Base-by-base conservation (phyloP, 2,888 invertebrate species). In the Thera obeliscata region DNA sequence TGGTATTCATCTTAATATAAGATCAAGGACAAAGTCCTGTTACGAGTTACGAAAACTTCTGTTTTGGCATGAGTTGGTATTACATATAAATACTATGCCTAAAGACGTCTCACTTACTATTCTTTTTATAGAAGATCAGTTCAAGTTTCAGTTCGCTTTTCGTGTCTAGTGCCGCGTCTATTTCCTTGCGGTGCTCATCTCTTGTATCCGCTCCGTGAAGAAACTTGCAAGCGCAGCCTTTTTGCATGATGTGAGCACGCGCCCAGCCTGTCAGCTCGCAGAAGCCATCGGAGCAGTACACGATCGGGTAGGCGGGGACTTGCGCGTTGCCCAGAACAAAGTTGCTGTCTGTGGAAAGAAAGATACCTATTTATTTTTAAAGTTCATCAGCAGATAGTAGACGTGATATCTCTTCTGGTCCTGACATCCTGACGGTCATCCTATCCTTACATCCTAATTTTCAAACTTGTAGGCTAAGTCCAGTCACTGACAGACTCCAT, bases 271-370 rank as follows among this genome's bases (percentile, higher is more conserved):
- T 98, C 95, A 98, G 96, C 95, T 98, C 98, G 91, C 98, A 98
- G 94, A 98, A 98, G 70, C 98, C 98, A 95, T 98, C 98, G 70
- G 98, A 98, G 94, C 98, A 98, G 94, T 98, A 98, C 81, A 98
- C 98, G 94, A 98, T 98, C 79, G 98, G 98, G 94, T 98, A 97
- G 81, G 96, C 92, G 71, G 96, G 96, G 81, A 98, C 98, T 94
- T 98, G 98, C 78, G 98, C 98, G 94, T 98, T 98, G 85, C 98
- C 98, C 93, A 98, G 94, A 84, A 98, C 98, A 93, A 98, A 98
- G 95, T 98, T 98, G 95, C 98, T 98, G 93, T 98, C 98, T 98
- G 97, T 67, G 68, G 76, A 73, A 77, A 80, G 69, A 33, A 56
- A 56, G 56, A 64, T 73, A 1, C 22, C 1, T 22, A 46, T 3